Evolutionary conservation across 2,797 vertebrate species (phyloP).

Genomic region (Dendrocincla tyrannina): DNA sequence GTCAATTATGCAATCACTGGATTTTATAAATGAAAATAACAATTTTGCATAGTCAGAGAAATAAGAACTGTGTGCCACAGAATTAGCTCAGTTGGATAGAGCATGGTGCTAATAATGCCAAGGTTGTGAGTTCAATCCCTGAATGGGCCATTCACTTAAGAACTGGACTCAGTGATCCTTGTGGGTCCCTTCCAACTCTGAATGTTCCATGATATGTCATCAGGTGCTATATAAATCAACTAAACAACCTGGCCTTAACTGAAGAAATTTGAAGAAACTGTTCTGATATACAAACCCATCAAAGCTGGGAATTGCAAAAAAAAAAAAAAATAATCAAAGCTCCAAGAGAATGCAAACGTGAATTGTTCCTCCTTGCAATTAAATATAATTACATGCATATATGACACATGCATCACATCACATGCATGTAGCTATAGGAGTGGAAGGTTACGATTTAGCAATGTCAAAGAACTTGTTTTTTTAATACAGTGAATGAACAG

Average conservation of each 20-base stretch:
- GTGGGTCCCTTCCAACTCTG: not conserved
- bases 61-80: not conserved
- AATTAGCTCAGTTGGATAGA: not conserved
- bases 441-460: not conserved
- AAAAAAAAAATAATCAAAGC: not conserved
- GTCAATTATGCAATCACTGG: not conserved
- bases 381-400: constrained; percentile 1
- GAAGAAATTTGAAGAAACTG: not conserved
- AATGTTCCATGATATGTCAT: not conserved
- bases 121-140: not conserved
- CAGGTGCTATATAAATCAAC: not conserved
- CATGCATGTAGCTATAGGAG: not conserved
- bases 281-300: not conserved
- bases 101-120: not conserved
- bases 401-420: not conserved
- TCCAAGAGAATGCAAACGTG: not conserved
- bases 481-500: not conserved
- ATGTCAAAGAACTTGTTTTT: not conserved
- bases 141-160: not conserved
- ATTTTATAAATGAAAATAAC: not conserved
- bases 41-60: not conserved
- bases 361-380: constrained; percentile 9
- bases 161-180: not conserved
- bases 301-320: not conserved
- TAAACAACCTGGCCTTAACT: not conserved